Conservation (phyloP, 2,888 invertebrate species). For the Cyaniris semiargus region DNA sequence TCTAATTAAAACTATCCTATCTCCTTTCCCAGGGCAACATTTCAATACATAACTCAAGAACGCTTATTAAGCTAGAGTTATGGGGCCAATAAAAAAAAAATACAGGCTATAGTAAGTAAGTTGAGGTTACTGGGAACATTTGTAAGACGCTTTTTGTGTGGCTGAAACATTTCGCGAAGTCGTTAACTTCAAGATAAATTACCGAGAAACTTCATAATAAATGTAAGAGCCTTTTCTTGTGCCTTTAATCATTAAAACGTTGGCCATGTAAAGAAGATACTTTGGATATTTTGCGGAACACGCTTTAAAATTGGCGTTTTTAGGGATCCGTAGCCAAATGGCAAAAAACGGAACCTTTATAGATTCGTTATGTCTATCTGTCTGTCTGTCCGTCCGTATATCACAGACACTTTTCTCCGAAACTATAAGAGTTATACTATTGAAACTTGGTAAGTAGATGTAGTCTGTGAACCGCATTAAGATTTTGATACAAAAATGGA, state of each 20-base stretch:
- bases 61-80: not conserved
- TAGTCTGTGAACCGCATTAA: too few species aligned
- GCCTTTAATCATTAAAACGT: not conserved
- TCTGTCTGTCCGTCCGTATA: too few species aligned
- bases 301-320: not conserved
- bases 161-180: slow-evolving; percentile 10
- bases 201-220: slow-evolving; percentile 20
- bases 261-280: not conserved
- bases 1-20: too few species aligned
- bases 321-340: too few species aligned
- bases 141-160: slow-evolving; percentile 13
- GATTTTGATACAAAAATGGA: too few species aligned
- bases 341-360: too few species aligned
- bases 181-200: slow-evolving; percentile 15
- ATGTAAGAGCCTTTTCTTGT: slow-evolving; percentile 7
- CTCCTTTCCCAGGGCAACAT: too few species aligned
- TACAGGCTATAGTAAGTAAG: not conserved
- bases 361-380: too few species aligned
- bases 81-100: not conserved
- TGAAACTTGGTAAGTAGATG: too few species aligned
- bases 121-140: slow-evolving; percentile 1
- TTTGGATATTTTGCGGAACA: not conserved
- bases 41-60: not conserved
- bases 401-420: too few species aligned
- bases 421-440: too few species aligned